Evolutionary conservation across 2,113 vertebrate species (phyloP).

Genomic region (Cynoglossus semilaevis): DNA sequence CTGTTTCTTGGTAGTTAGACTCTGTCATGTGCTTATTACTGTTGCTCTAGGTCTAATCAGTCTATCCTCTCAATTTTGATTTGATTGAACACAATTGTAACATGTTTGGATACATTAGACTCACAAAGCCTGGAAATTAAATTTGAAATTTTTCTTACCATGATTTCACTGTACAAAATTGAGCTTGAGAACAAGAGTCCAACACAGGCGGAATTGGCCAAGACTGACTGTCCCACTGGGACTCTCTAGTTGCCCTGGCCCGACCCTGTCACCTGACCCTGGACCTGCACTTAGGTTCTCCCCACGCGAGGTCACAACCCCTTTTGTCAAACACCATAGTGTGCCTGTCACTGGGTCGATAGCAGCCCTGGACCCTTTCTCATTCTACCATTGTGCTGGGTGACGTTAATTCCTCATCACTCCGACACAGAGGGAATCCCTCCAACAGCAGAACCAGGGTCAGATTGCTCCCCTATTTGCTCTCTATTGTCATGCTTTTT

Average conservation of each 20-base stretch:
- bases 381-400: slow-evolving; percentile 48
- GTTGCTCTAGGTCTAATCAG: slow-evolving; percentile 7
- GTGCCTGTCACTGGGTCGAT: slow-evolving; percentile 56
- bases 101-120: slow-evolving; percentile 8
- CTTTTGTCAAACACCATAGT: slow-evolving; percentile 53
- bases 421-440: slow-evolving; percentile 32
- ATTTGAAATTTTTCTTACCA: slow-evolving; percentile 39
- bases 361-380: slow-evolving; percentile 20
- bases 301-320: slow-evolving; percentile 47
- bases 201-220: slow-evolving; percentile 1
- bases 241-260: slow-evolving; percentile 44
- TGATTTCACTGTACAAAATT: slow-evolving; percentile 25
- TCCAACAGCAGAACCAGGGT: slow-evolving; percentile 32
- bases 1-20: slow-evolving; percentile 2
- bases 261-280: slow-evolving; percentile 56
- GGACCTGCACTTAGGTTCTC: slow-evolving; percentile 45
- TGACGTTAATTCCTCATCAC: slow-evolving; percentile 65
- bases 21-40: background rate
- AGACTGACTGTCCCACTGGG: slow-evolving; percentile 46
- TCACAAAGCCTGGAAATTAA: slow-evolving; percentile 39
- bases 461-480: slow-evolving; percentile 23
- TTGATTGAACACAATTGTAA: slow-evolving; percentile 20
- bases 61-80: slow-evolving; percentile 18
- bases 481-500: slow-evolving; percentile 3
- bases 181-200: slow-evolving; percentile 35